Evolutionary conservation across 1,140 invertebrate species (phyloP), one percentile per base, ranked within the genome.

Genomic region (Cyrtorhinus lividipennis): DNA sequence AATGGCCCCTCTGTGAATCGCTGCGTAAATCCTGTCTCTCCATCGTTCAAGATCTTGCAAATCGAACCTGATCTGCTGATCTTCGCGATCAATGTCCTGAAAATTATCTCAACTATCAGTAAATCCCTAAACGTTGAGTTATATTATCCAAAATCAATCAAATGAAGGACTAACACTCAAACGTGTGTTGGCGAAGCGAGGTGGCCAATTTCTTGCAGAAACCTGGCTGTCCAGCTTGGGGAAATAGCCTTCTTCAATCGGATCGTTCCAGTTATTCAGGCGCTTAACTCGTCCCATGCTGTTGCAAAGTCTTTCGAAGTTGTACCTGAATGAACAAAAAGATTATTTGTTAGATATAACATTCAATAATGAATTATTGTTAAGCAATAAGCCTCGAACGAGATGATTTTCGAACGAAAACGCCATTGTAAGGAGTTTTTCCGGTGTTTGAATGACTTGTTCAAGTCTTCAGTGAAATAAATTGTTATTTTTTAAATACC

Each of bases 21-120:
- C 88, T 53, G 85, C 80, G 23, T 80, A 77, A 66, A 91, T 83
- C 23, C 87, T 77, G 67, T 87, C 83, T 1, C 83, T 76, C 86
- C 86, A 91, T 46, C 81, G 78, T 68, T 86, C 82, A 66, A 92
- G 46, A 67, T 87, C 79, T 1, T 80, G 73, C 3, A 91, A 74
- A 65, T 88, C 86, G 46, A 80, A 74, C 57, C 74, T 73, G 27
- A 88, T 76, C 68, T 82, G 77, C 69, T 88, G 86, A 0, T 78
- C 77, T 12, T 81, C 78, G 18, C 86, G 76, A 66, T 82, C 80
- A 1, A 88, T 68, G 69, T 89, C 83, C 5, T 76, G 57, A 57
- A 20, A 58, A 48, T n/a, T 56, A 15, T 56, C 20, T 56, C 13
- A 56, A n/a, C n/a, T n/a, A n/a, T n/a, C n/a, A n/a, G n/a, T n/a